Evolutionary conservation across 2,797 vertebrate species (phyloP), one percentile per base, ranked within the genome.

Genomic region (Lemur catta): DNA sequence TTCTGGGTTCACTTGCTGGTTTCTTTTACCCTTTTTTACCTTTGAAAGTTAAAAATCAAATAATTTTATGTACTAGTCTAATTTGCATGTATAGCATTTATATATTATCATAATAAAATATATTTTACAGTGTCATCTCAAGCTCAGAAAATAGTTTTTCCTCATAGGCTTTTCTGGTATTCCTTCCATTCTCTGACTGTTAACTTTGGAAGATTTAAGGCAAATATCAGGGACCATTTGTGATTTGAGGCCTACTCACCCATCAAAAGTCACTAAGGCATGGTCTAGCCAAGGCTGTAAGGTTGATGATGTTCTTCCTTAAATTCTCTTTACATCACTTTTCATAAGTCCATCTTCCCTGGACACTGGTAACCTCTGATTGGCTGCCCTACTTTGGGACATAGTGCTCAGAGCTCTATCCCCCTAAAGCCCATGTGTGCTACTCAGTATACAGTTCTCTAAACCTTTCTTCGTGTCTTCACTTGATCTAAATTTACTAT

Each of bases 11-110:
- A 86, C 22, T 93, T 76, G 13, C 26, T 63, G 59, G 9, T 48
- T 93, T 61, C 12, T 85, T 89, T 95, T 63, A 35, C 30, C 17
- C n/a, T 61, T 55, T 84, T 84, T 81, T 48, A 74, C 57, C 95
- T 94, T 50, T 96, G 35, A 92, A 95, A 85, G 24, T 93, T 20
- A 91, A 11, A 20, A 79, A 22, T 61, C 43, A 95, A 61, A 24
- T 38, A 78, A 63, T 75, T 74, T 71, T 71, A 87, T 74, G 75
- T 92, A 67, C 8, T 43, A 76, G 26, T 38, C 30, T 91, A 35
- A 95, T 94, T 89, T 80, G 5, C 43, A 67, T 86, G 17, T 46
- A 41, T 33, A 85, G 14, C 50, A 75, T 69, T 92, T 92, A 93
- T 79, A 7, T 24, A 57, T 57, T 57, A 57, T 57, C 20, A 57